Evolutionary conservation across 2,113 vertebrate genomes (phyloP), one percentile per base, ranked within the genome.

Genomic region (Oreochromis spilurus): DNA sequence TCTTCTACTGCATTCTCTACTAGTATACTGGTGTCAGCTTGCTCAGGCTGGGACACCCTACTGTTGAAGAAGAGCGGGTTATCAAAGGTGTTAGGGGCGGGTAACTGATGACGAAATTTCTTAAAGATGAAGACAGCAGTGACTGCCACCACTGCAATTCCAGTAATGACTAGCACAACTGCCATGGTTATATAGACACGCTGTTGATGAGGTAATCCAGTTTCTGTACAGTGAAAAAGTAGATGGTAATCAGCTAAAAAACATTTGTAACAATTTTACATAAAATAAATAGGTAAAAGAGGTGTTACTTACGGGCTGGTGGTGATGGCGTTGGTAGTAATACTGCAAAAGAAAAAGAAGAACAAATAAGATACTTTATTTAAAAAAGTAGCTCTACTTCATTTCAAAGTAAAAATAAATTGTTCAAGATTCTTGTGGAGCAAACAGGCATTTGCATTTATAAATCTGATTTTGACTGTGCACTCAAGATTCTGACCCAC

Each of bases 51-150:
- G 3, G 16, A 7, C 55, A 0, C 48, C 8, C 6, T 85, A 3
- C 53, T 84, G 7, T 5, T 90, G 36, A 79, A 88, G 79, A 90
- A 93, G 7, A 90, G 65, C 2, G 89, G 92, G 79, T 95, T 95
- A 45, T 89, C 78, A 1, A 93, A 90, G 21, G 83, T 62, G 13
- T 62, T 5, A 31, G 53, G 54, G 12, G 77, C 2, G 0, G 45
- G 12, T 62, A 88, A 19, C n/a, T 6, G 83, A 38, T 13, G 77
- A 50, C 70, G 54, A 36, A 31, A 85, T 31, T 86, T 87, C 50
- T 84, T 90, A 0, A 53, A 55, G 52, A 88, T 0, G 58, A 82
- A 45, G 21, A 87, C 14, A 5, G 40, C 83, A 16, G 77, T 29
- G 16, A 19, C 16, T 26, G 43, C 62, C 17, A 40, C 81, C 2